phyloP scores from a whole-genome alignment of 2,113 vertebrate genomes.

The Notothenia coriiceps region DNA sequence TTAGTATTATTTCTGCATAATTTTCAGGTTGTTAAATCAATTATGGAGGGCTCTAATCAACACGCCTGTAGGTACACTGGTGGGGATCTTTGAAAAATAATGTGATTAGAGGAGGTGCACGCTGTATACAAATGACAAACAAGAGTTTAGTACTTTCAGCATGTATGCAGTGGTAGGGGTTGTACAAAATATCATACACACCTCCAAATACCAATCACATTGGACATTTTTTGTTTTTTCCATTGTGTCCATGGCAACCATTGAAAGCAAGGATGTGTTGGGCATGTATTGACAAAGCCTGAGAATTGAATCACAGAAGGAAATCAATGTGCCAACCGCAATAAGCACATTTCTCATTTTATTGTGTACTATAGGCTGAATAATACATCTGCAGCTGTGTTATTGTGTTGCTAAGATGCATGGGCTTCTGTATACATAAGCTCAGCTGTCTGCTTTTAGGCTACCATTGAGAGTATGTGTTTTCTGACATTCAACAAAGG shows the following conservation, averaged over 20 bases:
- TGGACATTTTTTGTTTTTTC: constrained; percentile 1
- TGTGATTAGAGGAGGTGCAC: constrained; percentile 43
- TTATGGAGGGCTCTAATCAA: constrained; percentile 54
- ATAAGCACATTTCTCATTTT: constrained; percentile 44
- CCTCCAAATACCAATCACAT: constrained; percentile 21
- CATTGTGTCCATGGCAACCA: constrained; percentile 68
- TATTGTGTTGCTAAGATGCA: constrained; percentile 36
- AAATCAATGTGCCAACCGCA: constrained; percentile 58
- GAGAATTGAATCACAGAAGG: constrained; percentile 39
- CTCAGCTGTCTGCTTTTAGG: constrained; percentile 28
- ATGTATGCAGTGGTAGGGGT: background rate
- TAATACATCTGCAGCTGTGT: constrained; percentile 39
- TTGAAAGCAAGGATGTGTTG: constrained; percentile 31
- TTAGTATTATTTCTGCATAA: constrained; percentile 46
- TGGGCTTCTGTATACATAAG: constrained; percentile 33
- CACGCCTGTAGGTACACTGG: constrained; percentile 46
- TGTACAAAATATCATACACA: background rate
- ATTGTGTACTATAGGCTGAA: constrained; percentile 24
- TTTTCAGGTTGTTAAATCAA: constrained; percentile 51
- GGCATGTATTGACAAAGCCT: constrained; percentile 52
- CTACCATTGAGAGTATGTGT: background rate
- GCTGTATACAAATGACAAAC: constrained; percentile 15
- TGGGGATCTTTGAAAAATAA: constrained; percentile 41
- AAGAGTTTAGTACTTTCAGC: constrained; percentile 18
- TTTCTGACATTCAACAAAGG: too few species aligned